Percentiles rank a stretch among this genome's conserved stretches.
Conservation (phyloP, 2,113 vertebrate genomes). For the Onychostruthus taczanowskii region DNA sequence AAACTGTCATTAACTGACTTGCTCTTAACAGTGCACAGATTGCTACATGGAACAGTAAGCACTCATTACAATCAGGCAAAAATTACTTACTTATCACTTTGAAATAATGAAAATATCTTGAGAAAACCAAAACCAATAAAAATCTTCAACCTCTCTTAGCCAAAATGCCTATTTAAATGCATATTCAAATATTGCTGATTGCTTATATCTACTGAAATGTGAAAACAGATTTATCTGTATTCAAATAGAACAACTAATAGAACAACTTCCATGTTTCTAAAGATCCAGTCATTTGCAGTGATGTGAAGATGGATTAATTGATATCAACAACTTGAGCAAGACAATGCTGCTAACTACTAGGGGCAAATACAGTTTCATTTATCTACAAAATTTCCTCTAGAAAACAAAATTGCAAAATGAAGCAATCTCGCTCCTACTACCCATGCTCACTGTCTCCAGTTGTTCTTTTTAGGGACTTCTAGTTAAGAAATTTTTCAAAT, state of each 20-base stretch:
- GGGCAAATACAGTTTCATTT: neutral
- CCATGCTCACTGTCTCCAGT: neutral
- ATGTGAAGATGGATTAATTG: neutral
- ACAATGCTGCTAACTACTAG: neutral
- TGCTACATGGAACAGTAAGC: neutral
- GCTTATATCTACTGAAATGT: neutral
- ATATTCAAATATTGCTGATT: neutral
- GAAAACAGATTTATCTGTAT: neutral
- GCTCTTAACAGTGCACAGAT: neutral
- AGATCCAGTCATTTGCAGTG: neutral
- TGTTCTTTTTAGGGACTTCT: neutral
- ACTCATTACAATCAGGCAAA: neutral
- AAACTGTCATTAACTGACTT: neutral
- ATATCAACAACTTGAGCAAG: neutral
- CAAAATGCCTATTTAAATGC: neutral
- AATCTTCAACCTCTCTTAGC: neutral
- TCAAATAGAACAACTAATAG: neutral
- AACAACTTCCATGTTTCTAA: neutral
- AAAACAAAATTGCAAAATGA: neutral
- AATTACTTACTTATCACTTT: neutral
- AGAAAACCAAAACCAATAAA: neutral
- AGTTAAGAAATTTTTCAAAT: neutral
- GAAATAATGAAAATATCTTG: neutral
- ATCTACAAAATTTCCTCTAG: neutral
- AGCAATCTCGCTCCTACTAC: neutral